Base-by-base conservation (phyloP, 2,888 invertebrate species). In the Heliothis peltigera region DNA sequence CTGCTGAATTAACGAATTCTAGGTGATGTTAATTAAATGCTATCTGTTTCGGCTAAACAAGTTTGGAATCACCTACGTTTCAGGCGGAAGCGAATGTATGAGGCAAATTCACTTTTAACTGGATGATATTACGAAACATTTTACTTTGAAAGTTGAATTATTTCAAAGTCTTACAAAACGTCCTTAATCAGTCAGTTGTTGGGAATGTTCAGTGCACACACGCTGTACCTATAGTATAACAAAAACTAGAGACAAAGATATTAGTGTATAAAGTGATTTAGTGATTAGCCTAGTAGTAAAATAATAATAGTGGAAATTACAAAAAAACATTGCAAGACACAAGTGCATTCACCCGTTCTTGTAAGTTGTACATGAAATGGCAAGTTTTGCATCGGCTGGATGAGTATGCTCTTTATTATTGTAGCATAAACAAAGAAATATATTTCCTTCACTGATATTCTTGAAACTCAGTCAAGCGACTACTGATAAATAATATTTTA, bases 21-120 rank as follows among this genome's bases (percentile, higher is more conserved):
- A 85, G 77, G 82, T 83, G 74, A 81, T 76, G 82, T 84, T 90
- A 92, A 91, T 92, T 91, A 89, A 79, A 80, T 82, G 84, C 87
- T 92, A 92, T 92, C 91, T 86, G 88, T 87, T 86, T 88, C 84
- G 82, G 81, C 82, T 87, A 90, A 92, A 92, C 92, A 70, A 84
- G 91, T 92, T 92, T 88, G 78, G 79, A 84, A 82, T 83, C 71
- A 85, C 84, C 82, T 85, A 84, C 74, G 82, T 87, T 89, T 89
- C 88, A 89, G 89, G 74, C 82, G 79, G 81, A 86, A 81, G 53
- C 68, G 43, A 46, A 56, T 57, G 70, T 76, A 61, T 67, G 70
- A 43, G 48, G 82, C 22, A 89, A 87, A 87, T 60, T 82, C 64
- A 64, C 61, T 83, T 84, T 73, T 91, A 88, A 74, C 42, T 52